Evolutionary conservation across 1,140 invertebrate species (phyloP).

Genomic region (Aphelenchoides besseyi): DNA sequence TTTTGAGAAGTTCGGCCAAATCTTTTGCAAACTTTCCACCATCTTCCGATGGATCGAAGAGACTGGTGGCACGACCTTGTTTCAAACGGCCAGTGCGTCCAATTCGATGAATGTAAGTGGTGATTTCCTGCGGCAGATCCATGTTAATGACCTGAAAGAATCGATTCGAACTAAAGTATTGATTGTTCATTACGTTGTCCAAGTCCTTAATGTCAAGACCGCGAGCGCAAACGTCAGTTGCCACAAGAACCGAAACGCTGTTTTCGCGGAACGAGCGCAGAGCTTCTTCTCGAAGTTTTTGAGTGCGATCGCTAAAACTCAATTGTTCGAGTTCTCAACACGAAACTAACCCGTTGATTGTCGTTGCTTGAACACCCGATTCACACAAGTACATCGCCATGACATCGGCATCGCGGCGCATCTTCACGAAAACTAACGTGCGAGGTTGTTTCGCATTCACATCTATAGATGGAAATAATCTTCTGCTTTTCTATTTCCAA

Average conservation of each 20-base stretch:
- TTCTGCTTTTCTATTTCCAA: too few species aligned
- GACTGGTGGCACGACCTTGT: constrained; percentile 67
- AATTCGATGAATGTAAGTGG: constrained; percentile 87
- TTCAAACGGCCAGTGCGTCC: constrained; percentile 73
- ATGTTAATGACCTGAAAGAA: constrained; percentile 76
- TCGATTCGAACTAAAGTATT: too few species aligned
- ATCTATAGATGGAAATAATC: constrained; percentile 70
- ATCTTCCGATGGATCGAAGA: background rate
- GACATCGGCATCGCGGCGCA: constrained; percentile 84
- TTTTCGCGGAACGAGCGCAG: constrained; percentile 74
- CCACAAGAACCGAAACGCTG: constrained; percentile 74
- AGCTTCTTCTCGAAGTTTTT: constrained; percentile 82
- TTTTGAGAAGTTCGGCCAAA: background rate
- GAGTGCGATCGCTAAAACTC: constrained; percentile 72
- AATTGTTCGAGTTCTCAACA: background rate
- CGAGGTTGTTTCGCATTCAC: constrained; percentile 61
- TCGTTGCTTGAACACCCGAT: constrained; percentile 26
- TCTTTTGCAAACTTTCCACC: background rate
- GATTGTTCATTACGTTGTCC: constrained; percentile 67
- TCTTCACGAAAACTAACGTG: constrained; percentile 83
- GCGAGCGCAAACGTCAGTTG: constrained; percentile 85
- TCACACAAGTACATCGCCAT: constrained; percentile 72
- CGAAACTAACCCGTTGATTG: constrained; percentile 24
- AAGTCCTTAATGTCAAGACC: constrained; percentile 87
- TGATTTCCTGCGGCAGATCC: constrained; percentile 84